Base-by-base conservation (phyloP, 2,888 invertebrate genomes). In the Andrena praecox region DNA sequence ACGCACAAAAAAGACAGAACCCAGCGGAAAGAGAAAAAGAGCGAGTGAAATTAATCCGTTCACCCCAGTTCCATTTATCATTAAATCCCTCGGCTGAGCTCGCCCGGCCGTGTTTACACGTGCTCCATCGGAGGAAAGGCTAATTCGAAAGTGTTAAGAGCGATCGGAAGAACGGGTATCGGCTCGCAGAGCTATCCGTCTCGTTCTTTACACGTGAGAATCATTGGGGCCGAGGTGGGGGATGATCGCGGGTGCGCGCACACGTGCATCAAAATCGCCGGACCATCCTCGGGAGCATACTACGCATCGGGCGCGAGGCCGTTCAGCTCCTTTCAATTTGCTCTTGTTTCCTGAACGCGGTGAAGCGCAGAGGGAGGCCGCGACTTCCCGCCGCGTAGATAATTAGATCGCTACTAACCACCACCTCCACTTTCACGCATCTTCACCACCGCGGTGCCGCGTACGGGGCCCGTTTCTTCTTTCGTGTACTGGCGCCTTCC, bases 401-500 rank as follows among this genome's bases (percentile, higher is more conserved):
- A 94, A 93, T 94, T 94, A 94, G 93, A 93, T 93, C 93, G 93
- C 93, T 93, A 94, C 93, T 93, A 93, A 92, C 89, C 92, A 92
- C 89, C 92, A 92, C 91, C 91, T 88, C 87, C 86, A 84, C 89
- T 89, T 91, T 92, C 90, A 92, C 91, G 91, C 92, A 89, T 88
- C 87, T 80, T 87, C 89, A 89, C 91, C 89, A 86, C 84, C 85
- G 81, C 80, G 75, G 76, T 73, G 76, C 86, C 80, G 84, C 88
- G 82, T 75, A 82, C 85, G 76, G 79, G 62, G 56, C 56, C 72
- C 80, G 83, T 80, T 87, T 86, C 80, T 69, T 74, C 80, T 68
- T 74, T 63, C 67, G 33, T 52, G 54, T 54, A 35, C 69, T 59
- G 72, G 62, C 77, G 75, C 59, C 52, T 64, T 50, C 67, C 63